phyloP scores from a whole-genome alignment of 2,113 vertebrate species.

The Ceyx margarethae region DNA sequence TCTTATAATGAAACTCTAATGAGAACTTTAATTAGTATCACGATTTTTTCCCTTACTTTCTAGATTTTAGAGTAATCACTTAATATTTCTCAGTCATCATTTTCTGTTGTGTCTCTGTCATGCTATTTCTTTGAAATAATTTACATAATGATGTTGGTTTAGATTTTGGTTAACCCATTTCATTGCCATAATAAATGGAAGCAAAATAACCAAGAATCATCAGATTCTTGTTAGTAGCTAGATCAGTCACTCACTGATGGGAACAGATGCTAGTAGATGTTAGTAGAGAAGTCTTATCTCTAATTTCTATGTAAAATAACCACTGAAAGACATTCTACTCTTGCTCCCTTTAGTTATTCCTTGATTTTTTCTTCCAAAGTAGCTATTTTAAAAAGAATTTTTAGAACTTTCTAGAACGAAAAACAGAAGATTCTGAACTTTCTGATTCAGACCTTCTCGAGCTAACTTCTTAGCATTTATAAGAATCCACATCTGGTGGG shows the following conservation, averaged over 20 bases:
- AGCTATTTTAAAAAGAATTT: not conserved
- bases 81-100: not conserved
- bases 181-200: not conserved
- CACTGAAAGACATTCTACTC: not conserved
- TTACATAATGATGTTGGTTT: not conserved
- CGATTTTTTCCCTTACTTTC: conserved; percentile 42
- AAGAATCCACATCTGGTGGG: not conserved
- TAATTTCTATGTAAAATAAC: not conserved
- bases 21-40: conserved; percentile 61
- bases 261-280: not conserved
- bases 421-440: not conserved
- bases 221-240: not conserved
- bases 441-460: not conserved
- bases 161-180: not conserved
- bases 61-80: conserved; percentile 30
- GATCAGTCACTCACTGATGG: not conserved
- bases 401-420: not conserved
- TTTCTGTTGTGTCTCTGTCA: not conserved
- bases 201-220: not conserved
- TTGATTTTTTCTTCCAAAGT: not conserved
- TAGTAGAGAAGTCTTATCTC: not conserved
- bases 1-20: conserved; percentile 58
- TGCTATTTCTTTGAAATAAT: conserved; percentile 7
- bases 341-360: not conserved
- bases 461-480: not conserved